These are phyloP conservation scores for Enteromius fasciolatus DNA, from an alignment of 2,797 vertebrate species.

Conservation along the genomic window DNA sequence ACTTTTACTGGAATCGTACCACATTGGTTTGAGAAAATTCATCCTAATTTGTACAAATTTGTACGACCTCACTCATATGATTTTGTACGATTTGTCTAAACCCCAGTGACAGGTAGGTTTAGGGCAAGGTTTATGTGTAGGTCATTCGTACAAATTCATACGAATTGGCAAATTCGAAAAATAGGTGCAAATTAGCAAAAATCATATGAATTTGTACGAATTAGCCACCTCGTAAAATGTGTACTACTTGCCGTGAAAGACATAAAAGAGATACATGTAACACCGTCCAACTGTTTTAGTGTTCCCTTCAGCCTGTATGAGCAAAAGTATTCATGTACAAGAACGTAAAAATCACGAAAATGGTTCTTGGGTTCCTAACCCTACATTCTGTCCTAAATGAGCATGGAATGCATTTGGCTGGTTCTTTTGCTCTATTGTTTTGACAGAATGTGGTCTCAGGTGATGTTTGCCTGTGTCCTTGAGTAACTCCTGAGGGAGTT, in stretches of 20 bases:
- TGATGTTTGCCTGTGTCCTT: conserved; percentile 48
- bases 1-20: neutral
- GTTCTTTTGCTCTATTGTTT: conserved; percentile 40
- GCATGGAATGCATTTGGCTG: conserved; percentile 18
- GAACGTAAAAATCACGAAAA: neutral
- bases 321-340: neutral
- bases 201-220: too few species aligned
- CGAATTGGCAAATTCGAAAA: too few species aligned
- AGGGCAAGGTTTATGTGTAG: too few species aligned
- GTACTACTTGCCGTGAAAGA: neutral
- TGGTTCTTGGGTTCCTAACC: neutral
- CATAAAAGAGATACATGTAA: neutral
- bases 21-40: neutral
- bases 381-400: conserved; percentile 11
- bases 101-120: too few species aligned
- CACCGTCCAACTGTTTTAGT: neutral
- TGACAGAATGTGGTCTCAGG: conserved; percentile 52
- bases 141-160: too few species aligned
- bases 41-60: too few species aligned
- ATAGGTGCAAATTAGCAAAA: too few species aligned
- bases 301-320: neutral
- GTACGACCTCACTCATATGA: too few species aligned
- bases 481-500: conserved; percentile 36
- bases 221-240: too few species aligned
- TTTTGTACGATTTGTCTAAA: too few species aligned